A percentile compares a stretch with the other conserved stretches of the same genome.
Evolutionary conservation across 2,113 vertebrate genomes (phyloP).

Genomic region (Origma solitaria): DNA sequence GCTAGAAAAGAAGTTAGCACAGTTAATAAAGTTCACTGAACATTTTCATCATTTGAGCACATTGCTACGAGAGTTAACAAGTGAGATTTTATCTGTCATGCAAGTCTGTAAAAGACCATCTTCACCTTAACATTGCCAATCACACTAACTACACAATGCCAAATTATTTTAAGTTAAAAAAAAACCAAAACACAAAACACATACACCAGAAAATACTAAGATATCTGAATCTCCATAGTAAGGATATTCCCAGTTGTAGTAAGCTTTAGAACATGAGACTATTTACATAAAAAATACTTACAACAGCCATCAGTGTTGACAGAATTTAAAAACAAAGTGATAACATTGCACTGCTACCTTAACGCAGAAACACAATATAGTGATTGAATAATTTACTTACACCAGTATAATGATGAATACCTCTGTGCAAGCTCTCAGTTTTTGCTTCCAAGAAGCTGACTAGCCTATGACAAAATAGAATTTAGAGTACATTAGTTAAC

Average conservation of each 20-base stretch:
- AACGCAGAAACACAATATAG: constrained; percentile 16
- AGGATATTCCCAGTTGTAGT: neutral
- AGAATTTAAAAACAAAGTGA: neutral
- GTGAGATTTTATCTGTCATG: neutral
- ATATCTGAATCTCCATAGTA: neutral
- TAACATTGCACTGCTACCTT: neutral
- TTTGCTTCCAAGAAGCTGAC: constrained; percentile 88
- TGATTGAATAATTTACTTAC: constrained; percentile 68
- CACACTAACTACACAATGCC: neutral
- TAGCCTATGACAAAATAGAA: constrained; percentile 63
- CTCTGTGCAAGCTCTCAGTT: constrained; percentile 84
- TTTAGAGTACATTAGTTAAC: neutral
- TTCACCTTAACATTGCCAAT: neutral
- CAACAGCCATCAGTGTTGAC: fast-evolving
- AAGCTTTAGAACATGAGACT: neutral
- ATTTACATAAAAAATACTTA: neutral
- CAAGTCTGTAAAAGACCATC: neutral
- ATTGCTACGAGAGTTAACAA: neutral
- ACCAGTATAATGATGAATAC: constrained; percentile 89
- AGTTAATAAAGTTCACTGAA: neutral
- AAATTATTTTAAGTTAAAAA: neutral
- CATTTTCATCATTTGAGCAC: neutral
- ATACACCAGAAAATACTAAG: neutral
- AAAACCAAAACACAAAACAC: neutral
- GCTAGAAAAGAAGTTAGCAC: constrained; percentile 58